A percentile compares a stretch with the other conserved stretches of the same genome.
Evolutionary conservation across 2,888 invertebrate genomes (phyloP).

Genomic region (Sericinus montela): DNA sequence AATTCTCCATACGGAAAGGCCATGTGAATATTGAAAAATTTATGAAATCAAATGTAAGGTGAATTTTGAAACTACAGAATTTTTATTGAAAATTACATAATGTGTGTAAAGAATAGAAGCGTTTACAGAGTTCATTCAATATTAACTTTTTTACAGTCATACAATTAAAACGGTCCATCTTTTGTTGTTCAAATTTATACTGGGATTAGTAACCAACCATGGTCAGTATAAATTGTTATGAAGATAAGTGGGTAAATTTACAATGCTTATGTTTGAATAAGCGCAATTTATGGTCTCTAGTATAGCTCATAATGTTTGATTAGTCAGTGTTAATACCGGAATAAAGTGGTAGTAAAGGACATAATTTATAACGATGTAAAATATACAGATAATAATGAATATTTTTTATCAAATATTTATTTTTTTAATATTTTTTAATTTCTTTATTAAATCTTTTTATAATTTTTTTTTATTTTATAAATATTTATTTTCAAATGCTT

Average conservation of each 20-base stretch:
- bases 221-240: constrained; percentile 10
- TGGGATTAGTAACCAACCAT: constrained; percentile 6
- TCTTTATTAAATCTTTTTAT: too few species aligned
- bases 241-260: constrained; percentile 15
- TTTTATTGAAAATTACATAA: too few species aligned
- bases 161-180: background rate
- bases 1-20: too few species aligned
- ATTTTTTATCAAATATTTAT: too few species aligned
- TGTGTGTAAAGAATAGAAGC: too few species aligned
- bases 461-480: too few species aligned
- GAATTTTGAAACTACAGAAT: too few species aligned
- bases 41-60: too few species aligned
- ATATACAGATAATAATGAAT: background rate
- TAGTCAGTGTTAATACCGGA: constrained; percentile 4
- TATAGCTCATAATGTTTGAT: constrained; percentile 10
- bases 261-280: constrained; percentile 5
- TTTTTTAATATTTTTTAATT: too few species aligned
- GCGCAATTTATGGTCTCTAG: constrained; percentile 14
- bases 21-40: too few species aligned
- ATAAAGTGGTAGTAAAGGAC: background rate
- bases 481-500: too few species aligned
- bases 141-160: background rate
- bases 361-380: background rate
- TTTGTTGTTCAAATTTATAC: constrained; percentile 2
- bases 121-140: background rate